Evolutionary conservation across 2,797 vertebrate species (phyloP).

Genomic region (Siniperca scherzeri): DNA sequence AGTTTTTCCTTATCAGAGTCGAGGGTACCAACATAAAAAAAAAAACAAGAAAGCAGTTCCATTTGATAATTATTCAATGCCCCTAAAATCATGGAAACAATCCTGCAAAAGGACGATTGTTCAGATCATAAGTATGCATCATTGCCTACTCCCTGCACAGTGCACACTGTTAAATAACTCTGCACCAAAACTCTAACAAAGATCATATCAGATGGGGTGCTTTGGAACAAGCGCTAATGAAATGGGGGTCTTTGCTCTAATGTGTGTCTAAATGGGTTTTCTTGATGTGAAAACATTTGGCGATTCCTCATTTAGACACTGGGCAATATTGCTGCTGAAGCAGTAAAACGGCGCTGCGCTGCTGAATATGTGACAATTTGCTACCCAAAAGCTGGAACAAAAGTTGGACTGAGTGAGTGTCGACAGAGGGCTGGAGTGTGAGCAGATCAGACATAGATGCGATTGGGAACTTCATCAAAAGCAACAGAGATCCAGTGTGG

Average conservation of each 20-base stretch:
- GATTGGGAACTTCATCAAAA: constrained; percentile 73
- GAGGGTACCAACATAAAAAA: neutral
- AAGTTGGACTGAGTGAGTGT: constrained; percentile 50
- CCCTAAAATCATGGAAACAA: constrained; percentile 15
- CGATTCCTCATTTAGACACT: constrained; percentile 56
- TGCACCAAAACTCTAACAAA: constrained; percentile 39
- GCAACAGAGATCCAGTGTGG: constrained; percentile 55
- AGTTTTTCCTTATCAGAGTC: no score
- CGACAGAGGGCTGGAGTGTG: constrained; percentile 49
- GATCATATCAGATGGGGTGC: constrained; percentile 50
- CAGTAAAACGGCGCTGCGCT: constrained; percentile 37
- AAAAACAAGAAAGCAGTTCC: neutral
- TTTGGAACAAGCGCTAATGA: constrained; percentile 55
- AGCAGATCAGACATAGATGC: constrained; percentile 62
- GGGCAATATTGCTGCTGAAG: constrained; percentile 44
- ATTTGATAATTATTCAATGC: neutral
- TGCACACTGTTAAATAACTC: constrained; percentile 33
- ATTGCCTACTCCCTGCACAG: constrained; percentile 8
- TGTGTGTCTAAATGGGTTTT: constrained; percentile 53
- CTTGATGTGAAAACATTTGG: constrained; percentile 54
- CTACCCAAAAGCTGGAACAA: constrained; percentile 49
- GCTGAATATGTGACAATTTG: constrained; percentile 46
- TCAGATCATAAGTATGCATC: constrained; percentile 26
- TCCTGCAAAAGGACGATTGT: constrained; percentile 33
- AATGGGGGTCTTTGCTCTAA: constrained; percentile 53